A percentile compares a stretch with the other conserved stretches of the same genome.
Evolutionary conservation across 2,888 invertebrate genomes (phyloP).

Genomic region (Ischnura elegans): DNA sequence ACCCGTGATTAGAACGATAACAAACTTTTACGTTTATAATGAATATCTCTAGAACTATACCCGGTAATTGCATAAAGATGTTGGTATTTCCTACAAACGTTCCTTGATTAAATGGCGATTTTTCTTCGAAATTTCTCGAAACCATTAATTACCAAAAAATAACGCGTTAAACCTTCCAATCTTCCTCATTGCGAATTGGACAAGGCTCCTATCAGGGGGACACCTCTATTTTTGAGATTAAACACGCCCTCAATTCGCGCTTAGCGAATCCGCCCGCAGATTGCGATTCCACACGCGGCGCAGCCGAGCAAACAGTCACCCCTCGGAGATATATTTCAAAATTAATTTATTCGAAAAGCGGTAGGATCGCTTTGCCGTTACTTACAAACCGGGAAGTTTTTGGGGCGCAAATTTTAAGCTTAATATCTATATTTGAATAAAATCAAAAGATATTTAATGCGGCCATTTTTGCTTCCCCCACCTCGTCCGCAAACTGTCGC

Average conservation of each 20-base stretch:
- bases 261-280: not conserved
- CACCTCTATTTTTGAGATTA: conserved; percentile 4
- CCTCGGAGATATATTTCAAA: not conserved
- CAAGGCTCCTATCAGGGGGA: not conserved
- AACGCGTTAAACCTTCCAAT: not conserved
- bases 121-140: not conserved
- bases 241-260: not conserved
- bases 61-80: too few species aligned
- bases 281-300: not conserved
- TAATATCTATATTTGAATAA: conserved; percentile 23
- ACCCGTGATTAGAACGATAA: too few species aligned
- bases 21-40: too few species aligned
- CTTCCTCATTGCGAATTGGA: not conserved
- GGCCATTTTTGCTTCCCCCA: not conserved
- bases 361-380: not conserved
- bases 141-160: not conserved
- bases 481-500: conserved; percentile 12
- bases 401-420: not conserved
- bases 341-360: conserved; percentile 15
- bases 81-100: too few species aligned
- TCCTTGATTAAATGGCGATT: too few species aligned
- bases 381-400: conserved; percentile 1
- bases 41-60: too few species aligned
- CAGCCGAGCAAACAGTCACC: not conserved
- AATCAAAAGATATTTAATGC: conserved; percentile 31